Base-by-base conservation (phyloP, 2,113 vertebrate species). In the Oceanodroma tethys region DNA sequence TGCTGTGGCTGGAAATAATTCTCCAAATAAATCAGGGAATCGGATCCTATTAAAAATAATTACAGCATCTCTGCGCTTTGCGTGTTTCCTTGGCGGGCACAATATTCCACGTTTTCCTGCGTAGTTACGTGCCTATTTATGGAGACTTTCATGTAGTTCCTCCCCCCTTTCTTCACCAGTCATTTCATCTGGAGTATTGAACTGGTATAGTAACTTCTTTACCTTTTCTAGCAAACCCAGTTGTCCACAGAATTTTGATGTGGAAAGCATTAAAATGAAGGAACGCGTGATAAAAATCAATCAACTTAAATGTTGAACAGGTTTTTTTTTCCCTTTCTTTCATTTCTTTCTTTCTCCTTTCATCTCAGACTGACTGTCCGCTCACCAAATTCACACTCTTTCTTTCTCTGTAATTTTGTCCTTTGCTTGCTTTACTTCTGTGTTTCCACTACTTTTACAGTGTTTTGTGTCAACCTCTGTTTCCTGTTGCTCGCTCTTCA, bases 271-370 rank as follows among this genome's bases (percentile, higher is more conserved):
- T 86, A 76, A 56, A 68, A 60, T 26, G 7, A 56, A 76, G 36
- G 34, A 34, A 59, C 2, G 1, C 19, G 17, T 0, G 0, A 25
- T 72, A 47, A 68, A 68, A 90, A 85, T 43, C 80, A 8, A 50
- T 53, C 6, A 59, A 5, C 8, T 66, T 65, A 53, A 86, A 58
- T 29, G 45, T 14, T 81, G 42, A 47, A 45, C 27, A 42, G 25
- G 15, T 16, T 56, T 60, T 27, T 79, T 67, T 38, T 67, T n/a
- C n/a, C 30, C 20, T 88, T 60, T 53, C 12, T 65, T 47, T 82
- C 7, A 6, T 67, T 76, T 56, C n/a, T 82, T 60, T 47, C 22
- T 21, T 60, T 63, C 20, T 48, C 19, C 21, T 38, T 76, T 16
- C 15, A 23, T 62, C 34, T 58, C 59, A 25, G 16, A 13, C 7